Evolutionary conservation across 2,113 vertebrate species (phyloP).

Genomic region (Scalopus aquaticus): DNA sequence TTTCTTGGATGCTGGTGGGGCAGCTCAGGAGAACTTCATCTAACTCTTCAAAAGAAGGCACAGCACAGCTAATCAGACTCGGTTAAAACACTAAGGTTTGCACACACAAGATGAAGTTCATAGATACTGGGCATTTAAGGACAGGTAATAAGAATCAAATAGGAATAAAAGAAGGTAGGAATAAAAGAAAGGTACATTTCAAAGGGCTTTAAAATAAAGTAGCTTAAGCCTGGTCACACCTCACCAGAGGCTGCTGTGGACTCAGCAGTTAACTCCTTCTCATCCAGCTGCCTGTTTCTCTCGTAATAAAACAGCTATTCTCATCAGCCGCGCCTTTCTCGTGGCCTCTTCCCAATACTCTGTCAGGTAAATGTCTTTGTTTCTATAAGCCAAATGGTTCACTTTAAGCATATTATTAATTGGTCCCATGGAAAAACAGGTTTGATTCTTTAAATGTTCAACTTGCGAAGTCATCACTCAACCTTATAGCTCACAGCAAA

Average conservation of each 20-base stretch:
- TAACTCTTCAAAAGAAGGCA: not conserved
- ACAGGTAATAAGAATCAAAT: conserved; percentile 35
- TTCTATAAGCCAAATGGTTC: conserved; percentile 30
- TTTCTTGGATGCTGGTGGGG: not conserved
- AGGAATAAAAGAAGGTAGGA: conserved; percentile 32
- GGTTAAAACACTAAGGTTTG: not conserved
- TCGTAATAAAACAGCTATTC: not conserved
- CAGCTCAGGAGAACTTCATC: not conserved
- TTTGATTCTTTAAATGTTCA: conserved; percentile 55
- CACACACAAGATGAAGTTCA: conserved; percentile 13
- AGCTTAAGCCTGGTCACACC: not conserved
- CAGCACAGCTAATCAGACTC: not conserved
- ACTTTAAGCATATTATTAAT: conserved; percentile 41
- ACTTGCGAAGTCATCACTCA: conserved; percentile 49
- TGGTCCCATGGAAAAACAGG: conserved; percentile 52
- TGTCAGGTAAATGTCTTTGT: not conserved
- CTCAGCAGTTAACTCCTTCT: not conserved
- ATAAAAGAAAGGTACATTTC: conserved; percentile 37
- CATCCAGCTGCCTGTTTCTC: not conserved
- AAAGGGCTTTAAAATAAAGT: conserved; percentile 46
- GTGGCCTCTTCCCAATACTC: not conserved
- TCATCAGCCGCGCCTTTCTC: not conserved
- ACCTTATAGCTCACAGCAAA: not conserved
- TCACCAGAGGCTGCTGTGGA: not conserved
- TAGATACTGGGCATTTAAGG: not conserved